These are phyloP conservation scores for Rana temporaria DNA, from an alignment of 2,113 vertebrate genomes.

Conservation along the genomic window DNA sequence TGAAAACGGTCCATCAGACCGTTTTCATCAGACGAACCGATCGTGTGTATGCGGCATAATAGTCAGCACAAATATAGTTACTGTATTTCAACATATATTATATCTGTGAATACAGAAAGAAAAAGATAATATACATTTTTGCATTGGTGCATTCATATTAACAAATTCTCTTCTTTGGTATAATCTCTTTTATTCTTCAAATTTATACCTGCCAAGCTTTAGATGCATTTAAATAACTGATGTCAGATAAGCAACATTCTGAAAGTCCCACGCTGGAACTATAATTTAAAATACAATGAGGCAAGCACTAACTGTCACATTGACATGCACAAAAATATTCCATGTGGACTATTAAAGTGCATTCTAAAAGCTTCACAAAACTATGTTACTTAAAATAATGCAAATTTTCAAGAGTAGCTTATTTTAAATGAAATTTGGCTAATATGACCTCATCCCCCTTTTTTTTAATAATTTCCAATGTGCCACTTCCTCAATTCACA, in stretches of 20 bases:
- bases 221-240: conserved; percentile 80
- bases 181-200: conserved; percentile 80
- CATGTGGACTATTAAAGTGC: conserved; percentile 78
- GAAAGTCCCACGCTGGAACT: conserved; percentile 77
- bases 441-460: conserved; percentile 71
- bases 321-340: conserved; percentile 76
- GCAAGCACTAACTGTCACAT: conserved; percentile 73
- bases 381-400: conserved; percentile 66
- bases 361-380: conserved; percentile 77
- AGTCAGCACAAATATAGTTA: no score
- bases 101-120: conserved; percentile 1
- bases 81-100: not conserved
- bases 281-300: conserved; percentile 86
- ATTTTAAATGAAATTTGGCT: conserved; percentile 70
- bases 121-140: conserved; percentile 32
- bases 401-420: conserved; percentile 64
- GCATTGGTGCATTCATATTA: conserved; percentile 67
- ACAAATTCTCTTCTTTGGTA: conserved; percentile 67
- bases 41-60: no score
- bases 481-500: conserved; percentile 71
- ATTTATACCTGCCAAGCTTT: conserved; percentile 83
- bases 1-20: no score
- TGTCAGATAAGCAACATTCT: conserved; percentile 75
- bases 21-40: no score
- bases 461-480: conserved; percentile 66